Evolutionary conservation across 2,113 vertebrate genomes (phyloP).

Genomic region (Ceratotherium simum): DNA sequence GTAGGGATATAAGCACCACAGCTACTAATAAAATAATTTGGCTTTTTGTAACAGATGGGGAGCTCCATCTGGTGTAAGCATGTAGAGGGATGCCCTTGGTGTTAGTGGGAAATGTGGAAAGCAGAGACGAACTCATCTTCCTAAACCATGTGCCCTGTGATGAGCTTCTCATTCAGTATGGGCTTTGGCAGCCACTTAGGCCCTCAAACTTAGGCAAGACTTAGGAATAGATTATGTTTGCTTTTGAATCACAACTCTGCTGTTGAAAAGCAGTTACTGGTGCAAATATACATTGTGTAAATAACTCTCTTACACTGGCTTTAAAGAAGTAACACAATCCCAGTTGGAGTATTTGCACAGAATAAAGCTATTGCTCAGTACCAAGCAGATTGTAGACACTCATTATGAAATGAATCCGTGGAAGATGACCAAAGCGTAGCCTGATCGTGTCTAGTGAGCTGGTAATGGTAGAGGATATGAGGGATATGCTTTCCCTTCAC

Average conservation of each 20-base stretch:
- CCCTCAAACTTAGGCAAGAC: not conserved
- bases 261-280: not conserved
- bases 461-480: not conserved
- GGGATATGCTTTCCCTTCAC: not conserved
- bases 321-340: slow-evolving; percentile 22
- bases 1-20: slow-evolving; percentile 9
- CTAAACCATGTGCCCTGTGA: not conserved
- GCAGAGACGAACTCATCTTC: not conserved
- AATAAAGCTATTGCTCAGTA: not conserved
- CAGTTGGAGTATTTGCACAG: not conserved
- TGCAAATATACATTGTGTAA: not conserved
- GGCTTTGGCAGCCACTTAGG: not conserved
- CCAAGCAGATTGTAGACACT: not conserved
- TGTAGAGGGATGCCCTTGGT: slow-evolving; percentile 56
- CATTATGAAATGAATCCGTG: not conserved
- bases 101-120: slow-evolving; percentile 27
- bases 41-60: slow-evolving; percentile 69
- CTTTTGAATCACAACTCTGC: not conserved
- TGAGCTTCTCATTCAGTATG: not conserved
- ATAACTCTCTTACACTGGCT: not conserved
- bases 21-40: slow-evolving; percentile 68
- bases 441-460: not conserved
- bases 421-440: not conserved
- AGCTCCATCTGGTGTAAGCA: slow-evolving; percentile 65
- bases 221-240: not conserved